These are phyloP conservation scores for Botia kubotai DNA, from an alignment of 2,797 vertebrate species.

Conservation along the genomic window DNA sequence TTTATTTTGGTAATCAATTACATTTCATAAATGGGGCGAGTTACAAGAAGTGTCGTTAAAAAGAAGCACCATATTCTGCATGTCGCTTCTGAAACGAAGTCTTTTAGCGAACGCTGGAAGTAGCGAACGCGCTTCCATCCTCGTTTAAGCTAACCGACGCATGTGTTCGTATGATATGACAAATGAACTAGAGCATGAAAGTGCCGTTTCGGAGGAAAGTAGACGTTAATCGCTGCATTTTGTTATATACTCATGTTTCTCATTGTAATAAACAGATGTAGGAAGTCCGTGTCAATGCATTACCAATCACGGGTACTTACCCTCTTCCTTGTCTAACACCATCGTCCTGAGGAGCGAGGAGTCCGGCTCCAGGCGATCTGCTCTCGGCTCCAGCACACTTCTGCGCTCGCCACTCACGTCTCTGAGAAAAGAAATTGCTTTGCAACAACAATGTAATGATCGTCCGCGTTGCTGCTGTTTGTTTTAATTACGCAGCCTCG, in stretches of 20 bases:
- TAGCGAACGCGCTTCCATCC: constrained; percentile 23
- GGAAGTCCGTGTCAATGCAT: constrained; percentile 24
- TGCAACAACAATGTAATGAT: constrained; percentile 77
- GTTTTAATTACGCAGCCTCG: constrained; percentile 80
- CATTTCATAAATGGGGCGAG: background rate
- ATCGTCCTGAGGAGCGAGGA: constrained; percentile 93
- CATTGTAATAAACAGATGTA: constrained; percentile 1
- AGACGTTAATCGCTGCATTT: constrained; percentile 49
- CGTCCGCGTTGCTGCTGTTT: constrained; percentile 75
- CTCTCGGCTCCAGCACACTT: constrained; percentile 87
- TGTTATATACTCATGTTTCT: constrained; percentile 34
- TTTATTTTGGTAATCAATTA: background rate
- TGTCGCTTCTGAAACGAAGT: background rate
- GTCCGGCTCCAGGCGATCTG: constrained; percentile 91
- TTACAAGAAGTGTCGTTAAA: background rate
- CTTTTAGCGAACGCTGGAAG: background rate
- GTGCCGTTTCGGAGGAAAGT: constrained; percentile 16
- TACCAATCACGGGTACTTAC: constrained; percentile 80
- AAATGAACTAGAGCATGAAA: constrained; percentile 33
- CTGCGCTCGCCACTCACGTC: constrained; percentile 69
- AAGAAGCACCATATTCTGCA: background rate
- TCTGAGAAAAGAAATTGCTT: constrained; percentile 72
- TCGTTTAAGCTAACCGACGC: constrained; percentile 2
- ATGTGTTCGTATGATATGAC: constrained; percentile 4
- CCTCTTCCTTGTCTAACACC: constrained; percentile 99